Evolutionary conservation across 2,888 invertebrate species (phyloP).

Genomic region (Zygogramma bicolorata): DNA sequence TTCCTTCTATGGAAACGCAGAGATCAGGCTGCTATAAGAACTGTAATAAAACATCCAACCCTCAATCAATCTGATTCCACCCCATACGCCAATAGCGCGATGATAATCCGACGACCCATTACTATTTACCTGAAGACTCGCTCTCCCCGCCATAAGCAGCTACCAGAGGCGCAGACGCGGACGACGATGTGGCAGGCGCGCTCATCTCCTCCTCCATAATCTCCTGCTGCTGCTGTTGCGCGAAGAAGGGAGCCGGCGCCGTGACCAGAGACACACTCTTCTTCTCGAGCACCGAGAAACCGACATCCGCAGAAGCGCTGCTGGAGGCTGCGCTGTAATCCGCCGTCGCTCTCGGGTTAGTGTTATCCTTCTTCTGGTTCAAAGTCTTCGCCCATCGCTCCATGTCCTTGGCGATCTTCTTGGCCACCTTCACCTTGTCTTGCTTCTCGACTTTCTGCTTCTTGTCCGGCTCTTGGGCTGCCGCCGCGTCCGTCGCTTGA

Average conservation of each 20-base stretch:
- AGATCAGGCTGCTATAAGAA: too few species aligned
- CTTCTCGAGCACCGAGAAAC: conserved; percentile 91
- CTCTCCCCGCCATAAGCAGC: conserved; percentile 85
- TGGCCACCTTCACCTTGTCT: conserved; percentile 95
- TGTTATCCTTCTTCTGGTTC: conserved; percentile 92
- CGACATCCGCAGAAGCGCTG: conserved; percentile 90
- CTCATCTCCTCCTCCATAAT: conserved; percentile 35
- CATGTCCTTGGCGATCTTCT: conserved; percentile 97
- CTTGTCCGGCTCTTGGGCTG: conserved; percentile 67
- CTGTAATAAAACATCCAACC: too few species aligned
- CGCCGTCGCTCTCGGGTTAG: conserved; percentile 54
- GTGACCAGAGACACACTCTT: conserved; percentile 64
- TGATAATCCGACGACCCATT: too few species aligned
- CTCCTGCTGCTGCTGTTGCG: conserved; percentile 49
- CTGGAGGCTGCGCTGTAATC: conserved; percentile 51
- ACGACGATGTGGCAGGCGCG: conserved; percentile 30
- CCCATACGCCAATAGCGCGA: too few species aligned
- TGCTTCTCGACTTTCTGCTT: conserved; percentile 83
- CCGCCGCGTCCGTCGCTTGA: not conserved
- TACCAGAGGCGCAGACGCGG: conserved; percentile 70
- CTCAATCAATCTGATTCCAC: too few species aligned
- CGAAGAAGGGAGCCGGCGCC: conserved; percentile 41
- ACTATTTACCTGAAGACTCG: conserved; percentile 66
- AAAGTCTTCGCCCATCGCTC: conserved; percentile 96
- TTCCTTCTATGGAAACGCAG: too few species aligned